Percentiles rank a stretch among this genome's conserved stretches.
Evolutionary conservation across 2,113 vertebrate species (phyloP).

Genomic region (Notothenia rossii): DNA sequence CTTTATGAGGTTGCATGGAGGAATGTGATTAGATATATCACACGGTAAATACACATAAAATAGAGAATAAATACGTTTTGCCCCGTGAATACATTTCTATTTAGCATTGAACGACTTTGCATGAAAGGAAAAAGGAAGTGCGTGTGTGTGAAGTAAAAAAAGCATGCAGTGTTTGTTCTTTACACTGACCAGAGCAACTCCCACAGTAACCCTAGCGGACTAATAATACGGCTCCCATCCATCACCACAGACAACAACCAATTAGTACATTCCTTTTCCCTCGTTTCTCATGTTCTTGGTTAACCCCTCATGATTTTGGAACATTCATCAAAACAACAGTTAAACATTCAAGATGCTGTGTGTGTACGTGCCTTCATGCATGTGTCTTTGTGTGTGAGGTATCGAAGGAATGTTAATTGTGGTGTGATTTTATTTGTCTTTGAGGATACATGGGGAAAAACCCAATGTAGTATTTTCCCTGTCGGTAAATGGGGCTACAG

Average conservation of each 20-base stretch:
- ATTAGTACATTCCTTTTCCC: constrained; percentile 79
- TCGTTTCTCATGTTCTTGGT: constrained; percentile 70
- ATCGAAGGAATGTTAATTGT: constrained; percentile 61
- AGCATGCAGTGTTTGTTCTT: constrained; percentile 40
- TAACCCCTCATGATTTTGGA: constrained; percentile 64
- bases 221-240: constrained; percentile 80
- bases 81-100: constrained; percentile 14
- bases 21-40: background rate
- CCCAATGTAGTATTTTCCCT: background rate
- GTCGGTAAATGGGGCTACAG: too few species aligned
- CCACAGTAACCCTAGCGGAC: constrained; percentile 55
- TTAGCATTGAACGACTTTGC: constrained; percentile 46
- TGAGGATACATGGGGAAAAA: background rate
- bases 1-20: background rate
- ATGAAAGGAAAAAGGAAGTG: constrained; percentile 7
- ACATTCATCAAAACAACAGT: constrained; percentile 65
- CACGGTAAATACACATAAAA: background rate
- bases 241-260: constrained; percentile 82
- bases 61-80: rapidly evolving
- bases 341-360: constrained; percentile 36
- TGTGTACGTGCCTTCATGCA: constrained; percentile 13
- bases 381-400: constrained; percentile 21
- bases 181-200: constrained; percentile 65
- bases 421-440: constrained; percentile 38
- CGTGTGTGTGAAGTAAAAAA: constrained; percentile 25